Evolutionary conservation across 2,113 vertebrate genomes (phyloP).

Genomic region (Etheostoma cragini): DNA sequence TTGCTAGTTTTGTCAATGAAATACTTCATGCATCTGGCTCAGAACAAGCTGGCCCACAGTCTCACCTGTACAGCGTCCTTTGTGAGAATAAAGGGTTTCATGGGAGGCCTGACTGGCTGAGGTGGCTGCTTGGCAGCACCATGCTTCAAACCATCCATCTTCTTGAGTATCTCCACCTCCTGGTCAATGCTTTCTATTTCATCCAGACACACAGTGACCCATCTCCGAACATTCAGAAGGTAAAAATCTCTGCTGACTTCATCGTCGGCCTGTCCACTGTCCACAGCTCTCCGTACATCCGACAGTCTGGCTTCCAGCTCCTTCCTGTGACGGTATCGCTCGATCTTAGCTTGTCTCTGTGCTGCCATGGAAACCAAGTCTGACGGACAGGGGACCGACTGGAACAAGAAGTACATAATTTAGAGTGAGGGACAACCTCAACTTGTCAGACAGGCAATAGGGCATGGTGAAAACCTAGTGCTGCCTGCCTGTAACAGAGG

Average conservation of each 20-base stretch:
- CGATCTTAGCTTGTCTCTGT: slow-evolving; percentile 91
- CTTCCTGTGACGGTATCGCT: slow-evolving; percentile 92
- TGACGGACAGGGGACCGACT: slow-evolving; percentile 61
- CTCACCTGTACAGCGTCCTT: slow-evolving; percentile 88
- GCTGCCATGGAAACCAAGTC: slow-evolving; percentile 89
- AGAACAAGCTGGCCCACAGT: neutral
- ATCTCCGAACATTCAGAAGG: slow-evolving; percentile 86
- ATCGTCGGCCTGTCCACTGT: slow-evolving; percentile 89
- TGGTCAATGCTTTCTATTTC: slow-evolving; percentile 94
- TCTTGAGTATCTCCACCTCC: slow-evolving; percentile 89
- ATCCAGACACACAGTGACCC: slow-evolving; percentile 89
- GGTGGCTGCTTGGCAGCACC: slow-evolving; percentile 56
- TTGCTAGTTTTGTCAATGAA: neutral
- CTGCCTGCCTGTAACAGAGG: too few species aligned
- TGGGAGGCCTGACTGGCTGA: slow-evolving; percentile 70
- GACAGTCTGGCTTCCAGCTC: slow-evolving; percentile 88
- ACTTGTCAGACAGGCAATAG: too few species aligned
- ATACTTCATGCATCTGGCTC: neutral
- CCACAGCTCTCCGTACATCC: slow-evolving; percentile 83
- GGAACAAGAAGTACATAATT: slow-evolving; percentile 13
- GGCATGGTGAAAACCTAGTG: too few species aligned
- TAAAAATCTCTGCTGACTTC: slow-evolving; percentile 89
- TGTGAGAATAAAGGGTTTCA: slow-evolving; percentile 94
- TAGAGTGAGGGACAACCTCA: neutral
- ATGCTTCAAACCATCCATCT: slow-evolving; percentile 80